phyloP scores from a whole-genome alignment of 2,113 vertebrate genomes.

The Microcebus jonahi region DNA sequence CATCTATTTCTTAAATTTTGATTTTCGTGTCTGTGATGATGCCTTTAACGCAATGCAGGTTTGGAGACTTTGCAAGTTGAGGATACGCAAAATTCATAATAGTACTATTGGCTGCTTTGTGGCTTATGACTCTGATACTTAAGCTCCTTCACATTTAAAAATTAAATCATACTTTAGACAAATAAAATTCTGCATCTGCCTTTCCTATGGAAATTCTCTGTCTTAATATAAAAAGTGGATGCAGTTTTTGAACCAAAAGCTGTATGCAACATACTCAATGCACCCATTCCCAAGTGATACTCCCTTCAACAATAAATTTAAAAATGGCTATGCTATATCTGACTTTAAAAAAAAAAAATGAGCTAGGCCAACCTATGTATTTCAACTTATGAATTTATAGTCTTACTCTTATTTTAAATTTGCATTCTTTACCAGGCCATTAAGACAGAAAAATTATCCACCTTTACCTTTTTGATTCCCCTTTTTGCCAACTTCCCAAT shows the following conservation, averaged over 20 bases:
- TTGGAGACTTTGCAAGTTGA: conserved; percentile 30
- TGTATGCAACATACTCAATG: not conserved
- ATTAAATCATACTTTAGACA: not conserved
- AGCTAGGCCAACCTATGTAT: not conserved
- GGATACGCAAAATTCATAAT: not conserved
- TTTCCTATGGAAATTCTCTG: not conserved
- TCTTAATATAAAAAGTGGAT: not conserved
- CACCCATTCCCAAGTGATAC: not conserved
- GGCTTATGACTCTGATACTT: not conserved
- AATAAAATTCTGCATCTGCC: not conserved
- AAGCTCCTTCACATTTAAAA: not conserved
- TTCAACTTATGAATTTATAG: not conserved
- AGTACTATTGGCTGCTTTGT: not conserved
- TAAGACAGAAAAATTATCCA: not conserved
- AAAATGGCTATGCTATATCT: not conserved
- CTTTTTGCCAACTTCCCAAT: not conserved
- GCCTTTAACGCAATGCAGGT: not conserved
- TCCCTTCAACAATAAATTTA: not conserved
- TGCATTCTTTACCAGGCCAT: not conserved
- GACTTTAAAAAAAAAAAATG: not conserved
- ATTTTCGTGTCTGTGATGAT: not conserved
- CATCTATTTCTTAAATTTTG: not conserved
- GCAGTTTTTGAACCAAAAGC: conserved; percentile 17
- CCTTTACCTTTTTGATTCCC: not conserved
- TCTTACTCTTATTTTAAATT: conserved; percentile 17